Percentiles rank a stretch among this genome's conserved stretches.
Conservation (phyloP, 1,140 invertebrate species). For the Drosophila pruinosa region DNA sequence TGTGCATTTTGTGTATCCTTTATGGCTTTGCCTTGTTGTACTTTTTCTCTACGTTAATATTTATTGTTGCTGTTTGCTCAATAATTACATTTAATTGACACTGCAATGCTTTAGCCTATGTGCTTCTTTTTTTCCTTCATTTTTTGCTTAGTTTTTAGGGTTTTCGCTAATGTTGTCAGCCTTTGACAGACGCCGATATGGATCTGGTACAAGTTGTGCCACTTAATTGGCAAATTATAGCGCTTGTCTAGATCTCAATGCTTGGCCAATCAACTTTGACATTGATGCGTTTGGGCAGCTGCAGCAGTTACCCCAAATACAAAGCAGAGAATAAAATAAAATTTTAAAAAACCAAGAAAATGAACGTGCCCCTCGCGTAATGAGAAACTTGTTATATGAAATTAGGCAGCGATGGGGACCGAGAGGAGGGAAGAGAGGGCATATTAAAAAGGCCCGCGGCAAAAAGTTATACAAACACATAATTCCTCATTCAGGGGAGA, state of each 20-base stretch:
- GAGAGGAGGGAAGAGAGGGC: neutral
- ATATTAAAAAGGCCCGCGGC: constrained; percentile 50
- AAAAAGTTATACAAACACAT: constrained; percentile 59
- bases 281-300: constrained; percentile 72
- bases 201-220: constrained; percentile 34
- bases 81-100: constrained; percentile 74
- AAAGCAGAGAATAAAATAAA: neutral
- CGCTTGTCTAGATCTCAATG: constrained; percentile 71
- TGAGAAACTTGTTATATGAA: constrained; percentile 77
- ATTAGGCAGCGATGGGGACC: constrained; percentile 50
- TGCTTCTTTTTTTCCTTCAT: constrained; percentile 8
- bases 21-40: constrained; percentile 66
- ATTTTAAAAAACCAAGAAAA: constrained; percentile 1
- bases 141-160: constrained; percentile 16
- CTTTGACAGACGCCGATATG: constrained; percentile 44
- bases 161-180: constrained; percentile 53
- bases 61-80: constrained; percentile 33
- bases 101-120: constrained; percentile 35
- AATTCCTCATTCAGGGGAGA: constrained; percentile 54
- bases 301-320: constrained; percentile 11
- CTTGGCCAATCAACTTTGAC: constrained; percentile 65
- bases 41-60: neutral
- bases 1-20: constrained; percentile 69
- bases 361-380: constrained; percentile 39
- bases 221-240: constrained; percentile 79